These are phyloP conservation scores for Poeciliopsis infans DNA, from an alignment of 2,797 vertebrate genomes.

Conservation along the genomic window DNA sequence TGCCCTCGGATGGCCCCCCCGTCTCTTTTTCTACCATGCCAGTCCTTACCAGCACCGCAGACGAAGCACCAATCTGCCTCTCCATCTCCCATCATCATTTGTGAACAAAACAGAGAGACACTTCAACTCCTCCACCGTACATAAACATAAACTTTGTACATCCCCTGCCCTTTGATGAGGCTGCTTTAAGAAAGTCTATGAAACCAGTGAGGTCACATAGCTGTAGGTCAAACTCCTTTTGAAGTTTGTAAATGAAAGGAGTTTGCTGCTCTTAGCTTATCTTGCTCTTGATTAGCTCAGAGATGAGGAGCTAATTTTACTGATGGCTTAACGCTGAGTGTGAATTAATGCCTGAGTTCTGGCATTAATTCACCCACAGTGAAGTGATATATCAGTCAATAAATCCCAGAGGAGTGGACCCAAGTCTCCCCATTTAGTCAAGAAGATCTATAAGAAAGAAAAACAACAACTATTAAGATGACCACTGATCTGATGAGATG, in stretches of 20 bases:
- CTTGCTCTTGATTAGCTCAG: conserved; percentile 18
- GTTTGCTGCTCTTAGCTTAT: conserved; percentile 33
- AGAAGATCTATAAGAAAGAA: background rate
- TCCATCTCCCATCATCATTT: background rate
- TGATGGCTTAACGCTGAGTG: conserved; percentile 40
- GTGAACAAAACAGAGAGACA: background rate
- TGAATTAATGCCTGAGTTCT: conserved; percentile 34
- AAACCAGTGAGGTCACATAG: conserved; percentile 20
- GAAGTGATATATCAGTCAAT: conserved; percentile 20
- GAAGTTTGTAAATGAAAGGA: conserved; percentile 37
- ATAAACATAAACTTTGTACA: background rate
- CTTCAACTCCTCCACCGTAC: background rate
- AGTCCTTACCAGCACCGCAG: background rate
- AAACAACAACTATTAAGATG: background rate
- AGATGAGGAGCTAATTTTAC: conserved; percentile 42
- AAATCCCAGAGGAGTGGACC: conserved; percentile 13
- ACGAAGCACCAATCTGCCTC: background rate
- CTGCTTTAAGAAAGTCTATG: conserved; percentile 47
- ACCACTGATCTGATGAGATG: background rate
- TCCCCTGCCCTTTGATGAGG: conserved; percentile 52
- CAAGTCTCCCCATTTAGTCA: background rate
- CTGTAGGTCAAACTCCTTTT: conserved; percentile 44
- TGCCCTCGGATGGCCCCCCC: background rate
- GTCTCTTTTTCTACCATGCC: background rate
- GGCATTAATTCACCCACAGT: conserved; percentile 28